phyloP scores from a whole-genome alignment of 2,888 invertebrate species.

The Perithous albicinctus region DNA sequence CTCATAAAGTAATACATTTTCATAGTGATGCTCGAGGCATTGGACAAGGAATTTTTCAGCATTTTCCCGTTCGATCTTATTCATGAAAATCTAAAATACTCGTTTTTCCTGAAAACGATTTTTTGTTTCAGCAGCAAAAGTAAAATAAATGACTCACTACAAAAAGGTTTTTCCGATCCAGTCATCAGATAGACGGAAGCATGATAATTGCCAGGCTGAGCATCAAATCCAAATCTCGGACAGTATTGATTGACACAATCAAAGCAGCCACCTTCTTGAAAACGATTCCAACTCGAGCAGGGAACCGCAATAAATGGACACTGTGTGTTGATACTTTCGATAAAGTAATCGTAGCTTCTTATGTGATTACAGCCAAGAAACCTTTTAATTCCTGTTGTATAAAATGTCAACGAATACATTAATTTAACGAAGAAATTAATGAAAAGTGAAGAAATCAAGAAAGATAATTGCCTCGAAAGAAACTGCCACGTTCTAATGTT shows the following conservation, averaged over 20 bases:
- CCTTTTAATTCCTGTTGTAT: constrained; percentile 86
- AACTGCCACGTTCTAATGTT: constrained; percentile 87
- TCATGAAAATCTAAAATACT: no score
- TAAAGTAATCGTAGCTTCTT: constrained; percentile 93
- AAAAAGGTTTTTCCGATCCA: constrained; percentile 89
- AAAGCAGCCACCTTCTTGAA: constrained; percentile 89
- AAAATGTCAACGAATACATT: constrained; percentile 57
- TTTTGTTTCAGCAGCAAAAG: no score
- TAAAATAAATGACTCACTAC: constrained; percentile 88
- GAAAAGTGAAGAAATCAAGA: neutral
- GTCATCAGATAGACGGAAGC: constrained; percentile 90
- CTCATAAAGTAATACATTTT: no score
- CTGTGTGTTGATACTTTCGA: constrained; percentile 91
- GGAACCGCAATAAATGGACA: constrained; percentile 93
- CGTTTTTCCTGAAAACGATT: neutral
- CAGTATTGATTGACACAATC: constrained; percentile 89
- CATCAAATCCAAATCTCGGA: constrained; percentile 90
- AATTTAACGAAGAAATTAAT: no score
- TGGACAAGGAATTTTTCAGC: no score
- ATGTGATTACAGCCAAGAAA: constrained; percentile 95
- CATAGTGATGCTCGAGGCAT: no score
- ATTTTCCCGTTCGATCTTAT: no score
- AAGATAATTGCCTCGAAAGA: constrained; percentile 86
- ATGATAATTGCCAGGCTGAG: constrained; percentile 82
- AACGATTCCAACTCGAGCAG: constrained; percentile 92